phyloP scores from a whole-genome alignment of 2,113 vertebrate genomes.

The Sorex araneus region DNA sequence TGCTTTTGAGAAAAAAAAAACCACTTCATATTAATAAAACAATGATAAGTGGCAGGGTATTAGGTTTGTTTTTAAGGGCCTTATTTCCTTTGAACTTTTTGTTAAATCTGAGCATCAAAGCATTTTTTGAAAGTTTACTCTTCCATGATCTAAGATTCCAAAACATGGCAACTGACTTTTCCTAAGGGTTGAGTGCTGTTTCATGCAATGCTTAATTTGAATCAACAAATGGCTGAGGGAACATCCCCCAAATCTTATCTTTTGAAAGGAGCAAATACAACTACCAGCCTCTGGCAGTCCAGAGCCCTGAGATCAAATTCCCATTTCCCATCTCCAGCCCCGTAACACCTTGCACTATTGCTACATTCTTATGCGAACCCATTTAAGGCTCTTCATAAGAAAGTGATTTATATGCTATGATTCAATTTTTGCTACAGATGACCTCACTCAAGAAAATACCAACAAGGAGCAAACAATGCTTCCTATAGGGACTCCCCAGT shows the following conservation, averaged over 20 bases:
- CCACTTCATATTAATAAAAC: constrained; percentile 47
- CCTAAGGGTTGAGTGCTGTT: constrained; percentile 64
- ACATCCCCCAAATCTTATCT: constrained; percentile 58
- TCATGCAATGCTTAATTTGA: constrained; percentile 65
- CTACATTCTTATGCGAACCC: constrained; percentile 33
- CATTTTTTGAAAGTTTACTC: constrained; percentile 65
- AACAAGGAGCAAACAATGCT: constrained; percentile 12
- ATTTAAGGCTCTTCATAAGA: constrained; percentile 25
- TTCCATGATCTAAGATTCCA: constrained; percentile 72
- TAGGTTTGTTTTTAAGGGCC: constrained; percentile 74
- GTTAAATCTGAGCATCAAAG: constrained; percentile 76
- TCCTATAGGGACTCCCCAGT: background rate
- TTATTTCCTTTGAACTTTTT: constrained; percentile 69
- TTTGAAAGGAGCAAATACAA: constrained; percentile 55
- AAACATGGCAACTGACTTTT: constrained; percentile 70
- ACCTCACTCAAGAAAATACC: constrained; percentile 8
- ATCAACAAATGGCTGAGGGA: constrained; percentile 63
- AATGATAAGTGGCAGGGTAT: constrained; percentile 53
- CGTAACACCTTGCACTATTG: constrained; percentile 36
- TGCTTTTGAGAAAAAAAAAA: constrained; percentile 49
- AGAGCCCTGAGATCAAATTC: constrained; percentile 50
- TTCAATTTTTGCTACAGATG: constrained; percentile 42
- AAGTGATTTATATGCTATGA: constrained; percentile 26
- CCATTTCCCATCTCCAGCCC: constrained; percentile 2
- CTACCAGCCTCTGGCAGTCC: constrained; percentile 30